Evolutionary conservation across 1,140 invertebrate species (phyloP).

Genomic region (Helicoverpa zea): DNA sequence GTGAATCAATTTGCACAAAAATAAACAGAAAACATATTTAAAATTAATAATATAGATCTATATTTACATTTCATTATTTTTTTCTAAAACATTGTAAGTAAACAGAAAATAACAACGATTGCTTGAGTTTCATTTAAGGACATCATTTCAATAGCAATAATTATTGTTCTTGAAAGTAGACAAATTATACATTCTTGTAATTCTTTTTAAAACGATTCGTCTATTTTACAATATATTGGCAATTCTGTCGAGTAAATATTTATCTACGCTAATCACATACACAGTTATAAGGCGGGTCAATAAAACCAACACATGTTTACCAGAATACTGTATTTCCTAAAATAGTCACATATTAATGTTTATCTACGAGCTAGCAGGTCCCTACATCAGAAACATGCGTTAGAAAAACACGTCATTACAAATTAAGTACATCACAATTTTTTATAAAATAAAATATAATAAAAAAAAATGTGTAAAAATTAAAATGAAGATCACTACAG

Average conservation of each 20-base stretch:
- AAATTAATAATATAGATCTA: slow-evolving; percentile 15
- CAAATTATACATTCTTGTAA: not conserved
- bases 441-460: slow-evolving; percentile 65
- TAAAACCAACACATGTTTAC: slow-evolving; percentile 63
- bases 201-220: slow-evolving; percentile 5
- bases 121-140: slow-evolving; percentile 17
- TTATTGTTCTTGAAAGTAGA: not conserved
- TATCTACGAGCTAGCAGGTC: slow-evolving; percentile 78
- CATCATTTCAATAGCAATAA: not conserved
- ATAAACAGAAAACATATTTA: not conserved
- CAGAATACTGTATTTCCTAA: slow-evolving; percentile 84
- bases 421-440: slow-evolving; percentile 82
- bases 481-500: slow-evolving; percentile 62
- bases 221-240: slow-evolving; percentile 25
- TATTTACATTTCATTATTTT: slow-evolving; percentile 6
- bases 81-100: slow-evolving; percentile 18
- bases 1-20: not conserved
- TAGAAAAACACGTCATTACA: slow-evolving; percentile 64
- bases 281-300: slow-evolving; percentile 40
- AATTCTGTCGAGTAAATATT: slow-evolving; percentile 16
- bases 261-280: slow-evolving; percentile 31
- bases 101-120: slow-evolving; percentile 22
- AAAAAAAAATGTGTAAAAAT: slow-evolving; percentile 59
- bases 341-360: slow-evolving; percentile 72
- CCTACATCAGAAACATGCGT: slow-evolving; percentile 78